Conservation (phyloP, 2,113 vertebrate genomes). For the Menura novaehollandiae region DNA sequence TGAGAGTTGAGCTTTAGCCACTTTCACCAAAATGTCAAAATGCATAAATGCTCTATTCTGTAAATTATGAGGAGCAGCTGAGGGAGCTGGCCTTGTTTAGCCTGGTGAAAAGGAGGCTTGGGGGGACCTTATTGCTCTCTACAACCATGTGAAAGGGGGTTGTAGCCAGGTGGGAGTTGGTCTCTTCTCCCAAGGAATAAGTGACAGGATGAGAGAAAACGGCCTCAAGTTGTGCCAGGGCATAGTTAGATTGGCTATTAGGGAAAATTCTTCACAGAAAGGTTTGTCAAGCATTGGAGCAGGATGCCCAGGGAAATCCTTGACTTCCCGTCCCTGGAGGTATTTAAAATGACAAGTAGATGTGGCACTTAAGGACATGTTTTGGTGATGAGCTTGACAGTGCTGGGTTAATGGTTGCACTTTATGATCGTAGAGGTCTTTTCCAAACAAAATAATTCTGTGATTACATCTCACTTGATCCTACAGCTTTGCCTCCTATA, state of each 20-base stretch:
- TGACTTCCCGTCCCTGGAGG: background rate
- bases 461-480: background rate
- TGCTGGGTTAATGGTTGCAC: background rate
- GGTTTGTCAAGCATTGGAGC: background rate
- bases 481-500: background rate
- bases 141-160: background rate
- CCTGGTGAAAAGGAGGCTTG: background rate
- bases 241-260: background rate
- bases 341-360: fast-evolving
- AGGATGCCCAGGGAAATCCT: background rate
- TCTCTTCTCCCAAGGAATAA: background rate
- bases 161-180: fast-evolving
- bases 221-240: background rate
- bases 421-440: background rate
- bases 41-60: background rate
- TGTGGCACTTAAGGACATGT: no score
- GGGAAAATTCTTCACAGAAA: background rate
- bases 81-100: background rate
- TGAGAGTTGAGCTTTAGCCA: background rate
- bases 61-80: background rate
- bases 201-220: background rate
- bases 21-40: background rate
- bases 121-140: background rate
- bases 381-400: background rate
- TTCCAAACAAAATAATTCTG: background rate